Base-by-base conservation (phyloP, 2,888 invertebrate species). In the Platycheirus rosarum region DNA sequence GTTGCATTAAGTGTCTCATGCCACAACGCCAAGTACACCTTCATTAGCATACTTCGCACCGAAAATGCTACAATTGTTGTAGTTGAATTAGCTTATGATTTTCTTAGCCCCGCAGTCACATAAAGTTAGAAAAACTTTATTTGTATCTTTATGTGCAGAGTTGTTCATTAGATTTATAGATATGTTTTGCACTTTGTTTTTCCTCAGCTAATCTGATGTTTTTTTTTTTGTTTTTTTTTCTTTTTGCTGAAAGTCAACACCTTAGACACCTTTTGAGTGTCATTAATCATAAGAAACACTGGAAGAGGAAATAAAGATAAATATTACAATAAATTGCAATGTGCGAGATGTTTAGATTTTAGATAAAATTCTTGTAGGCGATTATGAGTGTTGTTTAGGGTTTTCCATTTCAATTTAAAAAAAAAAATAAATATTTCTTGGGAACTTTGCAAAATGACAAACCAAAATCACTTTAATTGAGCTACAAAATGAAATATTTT, bases 11-110 rank as follows among this genome's bases (percentile, higher is more conserved):
- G 48, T 80, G 80, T 80, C 76, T 70, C 80, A 71, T 70, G 62
- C 35, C 14, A 35, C 55, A 49, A 37, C 57, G 8, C 20, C 51
- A 63, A 8, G 32, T 55, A n/a, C n/a, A n/a, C n/a, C n/a, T n/a
- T 75, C 48, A 75, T 80, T 80, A 80, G 80, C 80, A 80, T 80
- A 71, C 75, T 76, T 80, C 26, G 70, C 76, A 76, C 76, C 76
- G 46, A 70, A 70, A 75, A 74, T 79, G 79, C 65, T 70, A 42
- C 66, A 68, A 73, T 68, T 79, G 74, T 53, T 71, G 65, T 46
- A 44, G 63, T 76, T 49, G 57, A 37, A 37, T 49, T 3, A 37
- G 11, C 18, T 60, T 65, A 57, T 65, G 14, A 49, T 37, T 73
- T 63, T 44, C 46, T 14, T 55, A 55, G 18, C 29, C 40, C 37